These are phyloP conservation scores for Lasioglossum villosulum DNA, from an alignment of 2,888 invertebrate species.

Conservation along the genomic window DNA sequence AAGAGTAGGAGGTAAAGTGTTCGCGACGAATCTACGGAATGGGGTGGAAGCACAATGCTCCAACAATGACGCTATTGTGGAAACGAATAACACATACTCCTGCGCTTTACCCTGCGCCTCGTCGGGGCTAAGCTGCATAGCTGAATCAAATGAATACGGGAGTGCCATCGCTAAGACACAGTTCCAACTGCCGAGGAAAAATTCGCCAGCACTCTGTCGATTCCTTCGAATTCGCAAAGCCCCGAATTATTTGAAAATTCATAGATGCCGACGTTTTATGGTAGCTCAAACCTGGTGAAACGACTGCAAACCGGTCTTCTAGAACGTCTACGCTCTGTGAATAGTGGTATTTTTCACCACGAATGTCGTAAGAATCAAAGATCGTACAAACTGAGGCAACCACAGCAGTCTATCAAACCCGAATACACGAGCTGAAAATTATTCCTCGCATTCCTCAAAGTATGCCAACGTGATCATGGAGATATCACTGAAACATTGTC, in stretches of 20 bases:
- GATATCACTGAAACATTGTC: background rate
- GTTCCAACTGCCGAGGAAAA: slow-evolving; percentile 48
- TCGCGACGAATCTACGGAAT: slow-evolving; percentile 79
- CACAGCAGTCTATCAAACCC: background rate
- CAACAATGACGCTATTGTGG: slow-evolving; percentile 82
- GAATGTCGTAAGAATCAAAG: background rate
- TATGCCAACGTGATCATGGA: background rate
- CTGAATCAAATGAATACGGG: slow-evolving; percentile 79
- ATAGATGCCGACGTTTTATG: background rate
- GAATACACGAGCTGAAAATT: background rate
- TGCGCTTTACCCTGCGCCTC: slow-evolving; percentile 75
- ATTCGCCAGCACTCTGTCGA: background rate
- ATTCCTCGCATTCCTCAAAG: background rate
- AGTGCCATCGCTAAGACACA: slow-evolving; percentile 72
- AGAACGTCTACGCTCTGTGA: background rate
- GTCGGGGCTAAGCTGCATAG: slow-evolving; percentile 75
- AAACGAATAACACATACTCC: slow-evolving; percentile 81
- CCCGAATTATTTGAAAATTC: background rate
- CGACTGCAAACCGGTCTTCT: background rate
- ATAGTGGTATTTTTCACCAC: background rate
- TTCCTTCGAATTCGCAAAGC: background rate
- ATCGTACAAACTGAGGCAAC: background rate
- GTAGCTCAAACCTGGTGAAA: background rate
- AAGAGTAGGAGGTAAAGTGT: slow-evolving; percentile 77
- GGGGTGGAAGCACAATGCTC: slow-evolving; percentile 80